A percentile compares a stretch with the other conserved stretches of the same genome.
Evolutionary conservation across 2,797 vertebrate species (phyloP).

Genomic region (Intellagama lesueurii): DNA sequence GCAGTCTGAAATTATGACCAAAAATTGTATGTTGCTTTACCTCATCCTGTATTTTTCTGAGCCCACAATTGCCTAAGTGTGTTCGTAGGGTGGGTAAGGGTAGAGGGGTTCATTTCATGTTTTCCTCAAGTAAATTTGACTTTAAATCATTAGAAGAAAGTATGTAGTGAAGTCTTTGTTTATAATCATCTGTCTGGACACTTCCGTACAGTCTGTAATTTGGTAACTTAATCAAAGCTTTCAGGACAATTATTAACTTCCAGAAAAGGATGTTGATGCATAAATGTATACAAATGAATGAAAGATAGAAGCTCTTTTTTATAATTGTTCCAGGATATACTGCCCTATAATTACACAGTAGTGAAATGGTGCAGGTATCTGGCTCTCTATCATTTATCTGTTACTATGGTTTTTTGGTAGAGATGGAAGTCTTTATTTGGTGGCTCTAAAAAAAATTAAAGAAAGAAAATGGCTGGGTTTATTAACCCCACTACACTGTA

Average conservation of each 20-base stretch:
- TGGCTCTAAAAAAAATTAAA: neutral
- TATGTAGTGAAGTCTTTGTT: neutral
- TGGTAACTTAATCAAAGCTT: conserved; percentile 12
- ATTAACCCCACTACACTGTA: neutral
- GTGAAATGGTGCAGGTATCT: neutral
- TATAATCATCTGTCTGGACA: conserved; percentile 14
- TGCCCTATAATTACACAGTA: neutral
- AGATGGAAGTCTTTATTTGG: neutral
- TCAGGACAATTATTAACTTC: neutral
- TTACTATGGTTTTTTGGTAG: neutral
- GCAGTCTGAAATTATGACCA: neutral
- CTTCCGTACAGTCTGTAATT: neutral
- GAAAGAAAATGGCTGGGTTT: too few species aligned
- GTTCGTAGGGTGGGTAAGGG: neutral
- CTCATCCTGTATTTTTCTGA: neutral
- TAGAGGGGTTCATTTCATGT: neutral
- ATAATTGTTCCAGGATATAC: neutral
- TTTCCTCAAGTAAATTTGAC: neutral
- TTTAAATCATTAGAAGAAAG: neutral
- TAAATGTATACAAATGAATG: neutral
- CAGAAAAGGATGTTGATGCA: neutral
- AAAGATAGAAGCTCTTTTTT: neutral
- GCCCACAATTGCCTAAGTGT: neutral
- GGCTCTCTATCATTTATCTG: neutral
- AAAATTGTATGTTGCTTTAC: neutral